Conservation (phyloP, 37 sponge, comb jelly and placozoan species). For the Halichondria panicea region DNA sequence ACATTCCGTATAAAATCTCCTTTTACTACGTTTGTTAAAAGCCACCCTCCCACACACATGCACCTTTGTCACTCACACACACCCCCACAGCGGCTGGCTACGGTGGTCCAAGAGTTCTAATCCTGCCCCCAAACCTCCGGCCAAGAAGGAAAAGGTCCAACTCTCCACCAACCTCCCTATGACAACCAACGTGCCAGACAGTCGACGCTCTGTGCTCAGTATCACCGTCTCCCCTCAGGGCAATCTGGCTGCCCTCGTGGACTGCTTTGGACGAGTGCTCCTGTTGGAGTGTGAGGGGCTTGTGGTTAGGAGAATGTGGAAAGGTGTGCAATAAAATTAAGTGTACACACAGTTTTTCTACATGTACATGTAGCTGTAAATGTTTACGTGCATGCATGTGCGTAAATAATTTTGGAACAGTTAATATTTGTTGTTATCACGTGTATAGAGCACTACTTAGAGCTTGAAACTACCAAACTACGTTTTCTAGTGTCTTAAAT, state of each 20-base stretch:
- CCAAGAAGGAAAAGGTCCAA: constrained; percentile 28
- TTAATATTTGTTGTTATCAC: background rate
- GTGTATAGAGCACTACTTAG: too few species aligned
- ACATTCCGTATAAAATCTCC: too few species aligned
- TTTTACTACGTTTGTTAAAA: too few species aligned
- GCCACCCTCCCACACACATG: too few species aligned
- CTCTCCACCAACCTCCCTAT: constrained; percentile 27
- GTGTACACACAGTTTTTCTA: background rate
- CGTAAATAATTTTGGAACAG: background rate
- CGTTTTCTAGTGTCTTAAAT: too few species aligned
- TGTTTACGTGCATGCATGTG: background rate
- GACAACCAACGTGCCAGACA: constrained; percentile 68
- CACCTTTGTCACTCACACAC: too few species aligned
- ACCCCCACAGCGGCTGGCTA: constrained; percentile 50
- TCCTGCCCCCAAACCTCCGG: background rate
- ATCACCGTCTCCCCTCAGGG: constrained; percentile 62
- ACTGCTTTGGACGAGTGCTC: constrained; percentile 80
- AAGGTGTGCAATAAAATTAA: constrained; percentile 44
- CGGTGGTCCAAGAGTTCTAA: constrained; percentile 29
- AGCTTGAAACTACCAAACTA: too few species aligned
- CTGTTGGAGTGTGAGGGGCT: constrained; percentile 53
- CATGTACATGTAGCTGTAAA: background rate
- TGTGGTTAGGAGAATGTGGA: constrained; percentile 75
- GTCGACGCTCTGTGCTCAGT: constrained; percentile 19
- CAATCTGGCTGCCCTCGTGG: constrained; percentile 56